Evolutionary conservation across 2,888 invertebrate genomes (phyloP).

Genomic region (Microplitis deprimator): DNA sequence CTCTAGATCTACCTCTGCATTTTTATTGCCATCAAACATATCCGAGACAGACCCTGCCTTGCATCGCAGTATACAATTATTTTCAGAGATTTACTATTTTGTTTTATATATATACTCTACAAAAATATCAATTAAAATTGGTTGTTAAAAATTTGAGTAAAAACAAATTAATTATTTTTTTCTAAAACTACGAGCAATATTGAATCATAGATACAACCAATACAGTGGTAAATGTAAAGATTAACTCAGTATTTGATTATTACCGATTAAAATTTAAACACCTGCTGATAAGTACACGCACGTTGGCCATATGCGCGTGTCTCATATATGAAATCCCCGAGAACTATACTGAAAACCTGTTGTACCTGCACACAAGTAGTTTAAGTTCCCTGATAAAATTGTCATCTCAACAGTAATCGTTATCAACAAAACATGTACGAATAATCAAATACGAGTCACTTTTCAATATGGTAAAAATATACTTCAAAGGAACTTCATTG

Average conservation of each 20-base stretch:
- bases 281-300: background rate
- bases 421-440: background rate
- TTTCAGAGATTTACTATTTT: background rate
- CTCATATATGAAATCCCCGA: background rate
- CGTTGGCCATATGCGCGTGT: background rate
- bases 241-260: background rate
- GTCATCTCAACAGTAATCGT: constrained; percentile 12
- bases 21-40: constrained; percentile 31
- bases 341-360: constrained; percentile 37
- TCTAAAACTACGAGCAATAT: no score
- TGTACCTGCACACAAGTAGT: constrained; percentile 30
- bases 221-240: background rate
- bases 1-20: constrained; percentile 3
- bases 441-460: no score
- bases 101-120: background rate
- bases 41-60: constrained; percentile 9
- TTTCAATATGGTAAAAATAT: no score
- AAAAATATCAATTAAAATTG: no score
- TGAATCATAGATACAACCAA: background rate
- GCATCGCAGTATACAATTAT: background rate
- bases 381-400: background rate
- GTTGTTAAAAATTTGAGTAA: no score
- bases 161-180: no score
- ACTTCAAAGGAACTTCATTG: background rate
- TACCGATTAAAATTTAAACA: background rate